Conservation (phyloP, 37 sponge, comb jelly and placozoan genomes). For the Agelas oroides region DNA sequence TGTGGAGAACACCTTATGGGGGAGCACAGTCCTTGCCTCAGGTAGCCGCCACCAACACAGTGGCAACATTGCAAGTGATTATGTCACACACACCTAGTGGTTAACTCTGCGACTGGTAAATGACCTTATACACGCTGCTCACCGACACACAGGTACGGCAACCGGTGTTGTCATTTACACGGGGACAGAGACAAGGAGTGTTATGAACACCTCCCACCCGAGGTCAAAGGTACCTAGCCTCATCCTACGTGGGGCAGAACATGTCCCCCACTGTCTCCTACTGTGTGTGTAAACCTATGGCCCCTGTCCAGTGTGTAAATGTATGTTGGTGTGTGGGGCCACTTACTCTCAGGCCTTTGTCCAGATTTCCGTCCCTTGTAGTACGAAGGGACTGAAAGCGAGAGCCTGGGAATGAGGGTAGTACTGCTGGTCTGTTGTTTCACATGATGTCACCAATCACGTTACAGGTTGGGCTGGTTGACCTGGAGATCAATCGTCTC, state of each 20-base stretch:
- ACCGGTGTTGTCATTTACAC: constrained; percentile 91
- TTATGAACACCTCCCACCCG: constrained; percentile 83
- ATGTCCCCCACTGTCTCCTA: too few relatives aligned
- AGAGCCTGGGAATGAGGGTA: too few relatives aligned
- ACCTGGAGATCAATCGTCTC: constrained; percentile 92
- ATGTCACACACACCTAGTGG: too few relatives aligned
- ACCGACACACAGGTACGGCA: constrained; percentile 59
- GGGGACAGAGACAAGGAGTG: constrained; percentile 89
- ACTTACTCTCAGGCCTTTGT: neutral
- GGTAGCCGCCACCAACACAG: constrained; percentile 51
- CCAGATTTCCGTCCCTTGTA: too few relatives aligned
- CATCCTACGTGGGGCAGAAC: too few relatives aligned
- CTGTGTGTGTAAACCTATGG: too few relatives aligned
- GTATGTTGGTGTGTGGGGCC: neutral
- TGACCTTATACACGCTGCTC: neutral
- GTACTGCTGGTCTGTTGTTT: too few relatives aligned
- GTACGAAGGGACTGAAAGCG: too few relatives aligned
- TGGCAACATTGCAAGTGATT: too few relatives aligned
- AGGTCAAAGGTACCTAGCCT: constrained; percentile 78
- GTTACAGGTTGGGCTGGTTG: constrained; percentile 83
- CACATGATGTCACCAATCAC: neutral
- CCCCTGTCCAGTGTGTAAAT: neutral
- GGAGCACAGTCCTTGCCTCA: constrained; percentile 94
- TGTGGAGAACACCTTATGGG: constrained; percentile 92
- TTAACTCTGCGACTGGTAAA: too few relatives aligned